A percentile compares a stretch with the other conserved stretches of the same genome.
These are phyloP conservation scores for Gymnothorax reevesii DNA, from an alignment of 2,797 vertebrate genomes.

Conservation along the genomic window DNA sequence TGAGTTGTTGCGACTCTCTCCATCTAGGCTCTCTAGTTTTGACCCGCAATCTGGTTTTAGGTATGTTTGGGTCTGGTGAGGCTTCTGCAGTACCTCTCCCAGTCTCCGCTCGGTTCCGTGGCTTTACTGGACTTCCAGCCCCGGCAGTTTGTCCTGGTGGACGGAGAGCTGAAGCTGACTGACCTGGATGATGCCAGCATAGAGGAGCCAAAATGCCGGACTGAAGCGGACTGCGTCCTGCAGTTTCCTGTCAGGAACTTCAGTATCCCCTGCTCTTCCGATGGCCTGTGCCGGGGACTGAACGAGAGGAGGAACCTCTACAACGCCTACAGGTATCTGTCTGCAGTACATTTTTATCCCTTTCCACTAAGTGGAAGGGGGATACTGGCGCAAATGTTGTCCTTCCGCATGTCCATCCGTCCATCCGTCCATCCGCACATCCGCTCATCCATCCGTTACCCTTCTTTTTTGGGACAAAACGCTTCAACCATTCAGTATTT, in stretches of 20 bases:
- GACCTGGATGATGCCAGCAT: conserved; percentile 86
- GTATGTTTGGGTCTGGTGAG: conserved; percentile 85
- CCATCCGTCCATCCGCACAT: too few species aligned
- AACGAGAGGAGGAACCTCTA: conserved; percentile 91
- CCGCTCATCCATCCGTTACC: too few species aligned
- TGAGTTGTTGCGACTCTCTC: too few species aligned
- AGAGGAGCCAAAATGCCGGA: conserved; percentile 70
- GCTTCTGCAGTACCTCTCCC: conserved; percentile 85
- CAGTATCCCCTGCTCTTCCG: conserved; percentile 68
- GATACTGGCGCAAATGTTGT: too few species aligned
- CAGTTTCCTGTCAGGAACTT: conserved; percentile 84
- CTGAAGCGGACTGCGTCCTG: conserved; percentile 77
- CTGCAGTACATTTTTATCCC: too few species aligned
- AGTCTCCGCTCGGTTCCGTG: conserved; percentile 86
- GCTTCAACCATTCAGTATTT: too few species aligned
- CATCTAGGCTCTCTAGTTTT: not conserved
- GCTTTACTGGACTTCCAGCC: conserved; percentile 91
- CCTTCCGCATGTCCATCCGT: too few species aligned
- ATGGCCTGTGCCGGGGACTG: conserved; percentile 75
- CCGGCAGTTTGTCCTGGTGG: conserved; percentile 86
- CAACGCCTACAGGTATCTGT: conserved; percentile 84
- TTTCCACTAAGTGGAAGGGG: too few species aligned
- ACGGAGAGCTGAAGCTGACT: conserved; percentile 85
- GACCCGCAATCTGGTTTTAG: conserved; percentile 61
- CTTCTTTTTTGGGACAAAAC: too few species aligned